Evolutionary conservation across 2,113 vertebrate species (phyloP), one percentile per base, ranked within the genome.

Genomic region (Tympanuchus pallidicinctus): DNA sequence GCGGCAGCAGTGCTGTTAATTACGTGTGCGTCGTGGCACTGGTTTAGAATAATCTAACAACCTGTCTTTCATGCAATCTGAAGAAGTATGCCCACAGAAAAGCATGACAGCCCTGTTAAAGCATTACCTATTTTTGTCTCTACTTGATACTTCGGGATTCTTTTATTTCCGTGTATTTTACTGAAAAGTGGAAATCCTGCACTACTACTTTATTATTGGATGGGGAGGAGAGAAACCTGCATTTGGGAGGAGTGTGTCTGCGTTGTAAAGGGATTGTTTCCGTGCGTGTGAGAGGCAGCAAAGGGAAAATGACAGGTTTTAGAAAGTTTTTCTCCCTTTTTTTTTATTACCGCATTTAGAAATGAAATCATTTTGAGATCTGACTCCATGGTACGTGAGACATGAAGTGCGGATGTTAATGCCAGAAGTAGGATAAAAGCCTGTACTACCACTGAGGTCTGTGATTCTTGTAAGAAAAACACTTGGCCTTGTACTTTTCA

Each of bases 231-330:
- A 47, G 17, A 25, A 34, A 17, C 0, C 0, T 24, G 10, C 20
- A 28, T 3, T 6, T n/a, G 32, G 36, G 50, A 81, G 19, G 13
- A 60, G 16, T 0, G 0, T 6, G 13, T 20, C 6, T 70, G 27
- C 24, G 3, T 32, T 64, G 74, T 21, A 34, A 10, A 63, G 19
- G 6, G 56, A 9, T 43, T 70, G 19, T 36, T 70, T 42, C 56
- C 4, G 1, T 30, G 34, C 5, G 6, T 10, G 3, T 47, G 34
- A 63, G 43, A 59, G 22, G n/a, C 52, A 40, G 24, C 50, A 48
- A 59, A 52, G 59, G 38, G 25, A 54, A 90, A 67, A 61, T 13
- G 13, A n/a, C 6, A 2, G 6, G 4, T 21, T 77, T 72, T 59
- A 64, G 54, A 71, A 34, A 25, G 20, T 11, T 54, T 47, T 13